Evolutionary conservation across 2,888 invertebrate species (phyloP), one percentile per base, ranked within the genome.

Genomic region (Scrobipalpa costella): DNA sequence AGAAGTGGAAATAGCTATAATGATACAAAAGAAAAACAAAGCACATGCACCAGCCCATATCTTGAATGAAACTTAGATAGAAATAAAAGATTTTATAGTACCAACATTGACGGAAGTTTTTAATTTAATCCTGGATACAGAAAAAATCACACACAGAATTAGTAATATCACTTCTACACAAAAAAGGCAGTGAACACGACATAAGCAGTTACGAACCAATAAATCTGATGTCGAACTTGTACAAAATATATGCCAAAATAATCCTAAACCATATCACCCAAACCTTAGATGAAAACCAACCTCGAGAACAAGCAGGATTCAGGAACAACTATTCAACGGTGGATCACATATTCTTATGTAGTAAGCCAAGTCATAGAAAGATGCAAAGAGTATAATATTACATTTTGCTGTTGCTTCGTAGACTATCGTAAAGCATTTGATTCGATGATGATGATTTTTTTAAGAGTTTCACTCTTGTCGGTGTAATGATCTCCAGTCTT

Each of bases 401-500:
- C 55, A 7, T 63, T 63, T 19, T 67, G 64, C 61, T 66, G 61
- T 36, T 68, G 63, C n/a, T 69, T 69, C 55, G 59, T 68, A 2
- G 68, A 69, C n/a, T 69, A 67, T 34, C 15, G 47, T n/a, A 69
- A 69, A 27, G 67, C 66, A 0, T 68, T 69, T 21, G 67, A 68
- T 40, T 63, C 67, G n/a, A n/a, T n/a, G n/a, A n/a, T n/a, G n/a
- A n/a, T n/a, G n/a, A n/a, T n/a, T n/a, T n/a, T n/a, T n/a, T n/a
- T n/a, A n/a, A n/a, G n/a, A n/a, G n/a, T n/a, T n/a, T n/a, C n/a
- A n/a, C n/a, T n/a, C n/a, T n/a, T n/a, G n/a, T n/a, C n/a, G n/a
- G n/a, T n/a, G n/a, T n/a, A n/a, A n/a, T n/a, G n/a, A n/a, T n/a
- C n/a, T n/a, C n/a, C n/a, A n/a, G n/a, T n/a, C n/a, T n/a, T n/a